Base-by-base conservation (phyloP, 30 jellyfish, hydroid and myxozoan species). In the Pseudorhiza aurosa region DNA sequence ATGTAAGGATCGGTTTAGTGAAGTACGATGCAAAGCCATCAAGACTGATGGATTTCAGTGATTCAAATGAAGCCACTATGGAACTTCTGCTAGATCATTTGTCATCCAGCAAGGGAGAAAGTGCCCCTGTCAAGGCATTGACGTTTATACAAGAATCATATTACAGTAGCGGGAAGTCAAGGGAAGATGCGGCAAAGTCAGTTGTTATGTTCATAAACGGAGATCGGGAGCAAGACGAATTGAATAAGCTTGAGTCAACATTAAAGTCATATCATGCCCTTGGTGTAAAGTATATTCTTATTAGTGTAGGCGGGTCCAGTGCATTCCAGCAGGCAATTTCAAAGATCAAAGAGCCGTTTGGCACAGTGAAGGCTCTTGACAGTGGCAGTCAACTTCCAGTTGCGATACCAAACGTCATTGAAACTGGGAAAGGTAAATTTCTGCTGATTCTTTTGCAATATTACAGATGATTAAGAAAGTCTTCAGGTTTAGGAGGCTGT, bases 191-290 rank as follows among this genome's bases (percentile, higher is more conserved):
- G 57, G 45, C 40, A 51, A 83, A 69, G 26, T 21, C 50, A 4
- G 26, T 69, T 24, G 82, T 83, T 2, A n/a, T 83, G 39, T 14
- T 83, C 57, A 58, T 70, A 15, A 71, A 70, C 24, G 86, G 78
- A 68, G 79, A 44, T 30, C 24, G 19, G 11, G 55, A 44, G 9
- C 47, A 26, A 4, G 25, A 10, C 7, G 73, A 43, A n/a, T 4
- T 58, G 7, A 15, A 25, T 25, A 72, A 32, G 18, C 30, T 83
- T 8, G 55, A 60, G 5, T 22, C 11, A 12, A 19, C 59, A 15
- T 12, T 70, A 21, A 58, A 58, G 63, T 0, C 63, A 29, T 21
- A 68, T 49, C 56, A 71, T 56, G 65, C 39, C 8, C 44, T 68
- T 29, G 83, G 51, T 43, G 39, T 70, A 5, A 45, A 45, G 8